A percentile compares a stretch with the other conserved stretches of the same genome.
Conservation (phyloP, 1,140 invertebrate species). For the Drosophila murphyi region DNA sequence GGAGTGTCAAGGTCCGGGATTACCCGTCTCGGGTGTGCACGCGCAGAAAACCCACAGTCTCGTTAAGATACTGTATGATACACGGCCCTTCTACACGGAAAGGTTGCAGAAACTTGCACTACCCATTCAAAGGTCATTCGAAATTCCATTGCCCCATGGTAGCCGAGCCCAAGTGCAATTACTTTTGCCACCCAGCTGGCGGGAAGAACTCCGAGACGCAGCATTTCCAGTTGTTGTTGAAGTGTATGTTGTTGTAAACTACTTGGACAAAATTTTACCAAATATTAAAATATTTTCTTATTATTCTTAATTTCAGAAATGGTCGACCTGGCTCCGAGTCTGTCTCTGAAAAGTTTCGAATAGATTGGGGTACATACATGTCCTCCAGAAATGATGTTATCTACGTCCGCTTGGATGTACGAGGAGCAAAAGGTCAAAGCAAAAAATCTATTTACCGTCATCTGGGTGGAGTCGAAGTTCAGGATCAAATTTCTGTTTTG, state of each 20-base stretch:
- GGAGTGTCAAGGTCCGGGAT: constrained; percentile 91
- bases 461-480: constrained; percentile 93
- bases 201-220: constrained; percentile 92
- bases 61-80: constrained; percentile 90
- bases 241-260: constrained; percentile 86
- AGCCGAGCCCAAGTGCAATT: constrained; percentile 91
- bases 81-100: constrained; percentile 88
- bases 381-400: constrained; percentile 96
- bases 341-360: constrained; percentile 92
- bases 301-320: constrained; percentile 88
- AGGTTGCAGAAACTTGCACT: constrained; percentile 89
- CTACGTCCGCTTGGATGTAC: constrained; percentile 94
- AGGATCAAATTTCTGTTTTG: constrained; percentile 94
- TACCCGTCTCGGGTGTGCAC: constrained; percentile 90
- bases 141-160: constrained; percentile 91
- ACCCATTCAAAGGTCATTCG: constrained; percentile 90
- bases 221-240: constrained; percentile 93
- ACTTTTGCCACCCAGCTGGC: constrained; percentile 92
- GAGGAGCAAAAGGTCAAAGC: constrained; percentile 93
- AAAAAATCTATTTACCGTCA: constrained; percentile 91
- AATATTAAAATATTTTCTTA: constrained; percentile 14
- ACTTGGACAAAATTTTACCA: constrained; percentile 2
- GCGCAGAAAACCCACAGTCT: constrained; percentile 89
- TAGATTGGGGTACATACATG: constrained; percentile 97
- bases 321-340: constrained; percentile 94